Conservation (phyloP, 2,797 vertebrate genomes). For the Centropyge bicolor region DNA sequence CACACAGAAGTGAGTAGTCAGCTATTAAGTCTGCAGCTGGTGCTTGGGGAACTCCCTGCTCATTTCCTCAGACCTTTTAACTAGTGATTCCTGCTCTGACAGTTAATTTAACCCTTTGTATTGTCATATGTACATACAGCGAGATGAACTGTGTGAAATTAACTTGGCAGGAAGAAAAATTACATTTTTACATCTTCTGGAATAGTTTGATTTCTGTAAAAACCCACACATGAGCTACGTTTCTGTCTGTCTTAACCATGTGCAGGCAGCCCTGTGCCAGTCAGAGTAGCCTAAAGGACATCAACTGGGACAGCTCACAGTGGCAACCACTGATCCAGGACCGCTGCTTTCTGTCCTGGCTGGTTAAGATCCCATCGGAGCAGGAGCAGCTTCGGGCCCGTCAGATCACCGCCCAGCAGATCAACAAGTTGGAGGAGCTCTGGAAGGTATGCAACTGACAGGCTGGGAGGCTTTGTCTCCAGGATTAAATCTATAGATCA, state of each 20-base stretch:
- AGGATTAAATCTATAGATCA: not conserved
- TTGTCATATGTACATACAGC: not conserved
- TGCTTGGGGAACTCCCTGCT: not conserved
- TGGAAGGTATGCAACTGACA: slow-evolving; percentile 91
- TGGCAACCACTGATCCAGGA: slow-evolving; percentile 99
- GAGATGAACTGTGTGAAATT: not conserved
- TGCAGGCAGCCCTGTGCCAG: slow-evolving; percentile 97
- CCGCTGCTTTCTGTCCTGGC: slow-evolving; percentile 98
- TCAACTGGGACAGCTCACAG: slow-evolving; percentile 99
- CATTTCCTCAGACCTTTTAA: slow-evolving; percentile 8
- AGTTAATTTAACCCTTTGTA: slow-evolving; percentile 3
- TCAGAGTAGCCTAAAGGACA: slow-evolving; percentile 99
- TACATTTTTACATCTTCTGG: not conserved
- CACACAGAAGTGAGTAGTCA: not conserved
- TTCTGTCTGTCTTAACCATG: slow-evolving; percentile 21
- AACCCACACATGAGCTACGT: not conserved
- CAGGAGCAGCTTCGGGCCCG: slow-evolving; percentile 97
- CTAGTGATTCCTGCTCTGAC: not conserved
- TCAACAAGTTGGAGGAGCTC: slow-evolving; percentile 98
- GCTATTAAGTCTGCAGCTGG: not conserved
- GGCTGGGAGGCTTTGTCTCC: not conserved
- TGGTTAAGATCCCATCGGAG: slow-evolving; percentile 98
- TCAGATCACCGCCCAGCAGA: slow-evolving; percentile 98
- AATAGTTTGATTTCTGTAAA: not conserved
- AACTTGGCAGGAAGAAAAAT: not conserved